Percentiles rank a stretch among this genome's conserved stretches.
These are phyloP conservation scores for Chinchilla lanigera DNA, from an alignment of 2,113 vertebrate species.

Conservation along the genomic window DNA sequence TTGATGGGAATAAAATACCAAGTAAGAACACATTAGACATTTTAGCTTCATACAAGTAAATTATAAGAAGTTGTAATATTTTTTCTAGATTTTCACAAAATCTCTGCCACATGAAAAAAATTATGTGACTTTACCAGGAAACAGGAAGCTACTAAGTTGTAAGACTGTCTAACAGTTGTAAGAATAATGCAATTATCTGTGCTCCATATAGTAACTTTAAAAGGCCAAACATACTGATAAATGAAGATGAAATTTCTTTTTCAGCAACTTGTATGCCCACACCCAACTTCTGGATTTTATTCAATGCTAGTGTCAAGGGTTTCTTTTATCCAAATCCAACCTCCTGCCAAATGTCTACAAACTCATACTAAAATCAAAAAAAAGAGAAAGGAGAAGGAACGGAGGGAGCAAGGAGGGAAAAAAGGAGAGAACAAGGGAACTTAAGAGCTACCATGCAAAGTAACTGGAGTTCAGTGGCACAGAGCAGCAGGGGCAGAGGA, in stretches of 20 bases:
- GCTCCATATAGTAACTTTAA: constrained; percentile 65
- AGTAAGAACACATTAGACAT: constrained; percentile 56
- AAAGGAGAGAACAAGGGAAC: not conserved
- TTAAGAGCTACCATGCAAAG: constrained; percentile 60
- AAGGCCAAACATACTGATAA: constrained; percentile 26
- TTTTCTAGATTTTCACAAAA: constrained; percentile 76
- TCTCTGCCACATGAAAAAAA: constrained; percentile 59
- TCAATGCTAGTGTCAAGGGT: constrained; percentile 52
- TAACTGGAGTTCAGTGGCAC: constrained; percentile 30
- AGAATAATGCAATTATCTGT: constrained; percentile 73
- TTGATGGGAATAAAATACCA: constrained; percentile 51
- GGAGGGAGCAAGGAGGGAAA: not conserved
- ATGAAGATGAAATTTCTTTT: constrained; percentile 69
- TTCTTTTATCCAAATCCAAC: not conserved
- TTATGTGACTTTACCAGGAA: constrained; percentile 70
- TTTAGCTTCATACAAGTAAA: constrained; percentile 72
- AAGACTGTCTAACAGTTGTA: constrained; percentile 31
- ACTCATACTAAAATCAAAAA: constrained; percentile 56
- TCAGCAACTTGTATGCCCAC: constrained; percentile 24
- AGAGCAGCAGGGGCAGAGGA: constrained; percentile 73
- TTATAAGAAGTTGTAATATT: constrained; percentile 56
- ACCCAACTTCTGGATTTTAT: constrained; percentile 16
- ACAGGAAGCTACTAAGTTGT: constrained; percentile 68
- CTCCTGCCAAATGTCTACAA: constrained; percentile 42
- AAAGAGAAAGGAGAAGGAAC: not conserved